Conservation (phyloP, 2,888 invertebrate species). For the Micoletzkya japonica region DNA sequence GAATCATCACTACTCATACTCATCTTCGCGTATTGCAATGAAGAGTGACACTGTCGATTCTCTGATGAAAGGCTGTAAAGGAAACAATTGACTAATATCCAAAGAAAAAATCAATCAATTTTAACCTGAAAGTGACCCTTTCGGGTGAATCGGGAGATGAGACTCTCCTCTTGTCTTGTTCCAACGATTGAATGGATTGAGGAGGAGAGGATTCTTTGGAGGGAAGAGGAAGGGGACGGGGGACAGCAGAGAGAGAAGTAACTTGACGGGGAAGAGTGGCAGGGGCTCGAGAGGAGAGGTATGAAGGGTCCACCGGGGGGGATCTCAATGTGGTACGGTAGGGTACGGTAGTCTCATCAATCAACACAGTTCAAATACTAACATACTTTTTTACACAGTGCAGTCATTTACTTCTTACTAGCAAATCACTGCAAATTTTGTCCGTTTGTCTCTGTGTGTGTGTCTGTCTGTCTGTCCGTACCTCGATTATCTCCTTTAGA, state of each 20-base stretch:
- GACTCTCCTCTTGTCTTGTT: neutral
- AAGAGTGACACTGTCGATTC: conserved; percentile 21
- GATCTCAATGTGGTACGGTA: too few species aligned
- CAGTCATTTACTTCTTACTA: neutral
- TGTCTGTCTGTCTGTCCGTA: too few species aligned
- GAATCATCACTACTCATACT: conserved; percentile 16
- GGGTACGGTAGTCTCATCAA: too few species aligned
- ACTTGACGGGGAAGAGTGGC: conserved; percentile 26
- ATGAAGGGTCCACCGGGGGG: neutral
- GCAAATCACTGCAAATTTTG: too few species aligned
- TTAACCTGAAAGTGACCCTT: conserved; percentile 17
- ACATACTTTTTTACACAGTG: too few species aligned
- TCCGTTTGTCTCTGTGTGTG: too few species aligned
- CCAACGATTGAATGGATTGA: conserved; percentile 9
- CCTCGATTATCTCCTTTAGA: too few species aligned
- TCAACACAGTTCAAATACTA: too few species aligned
- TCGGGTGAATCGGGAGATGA: conserved; percentile 7
- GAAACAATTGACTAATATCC: neutral
- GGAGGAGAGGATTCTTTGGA: neutral
- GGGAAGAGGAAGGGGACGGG: conserved; percentile 5
- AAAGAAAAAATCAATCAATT: neutral
- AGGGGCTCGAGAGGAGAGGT: conserved; percentile 22
- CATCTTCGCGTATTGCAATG: conserved; percentile 26
- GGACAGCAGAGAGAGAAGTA: conserved; percentile 17
- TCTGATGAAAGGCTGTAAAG: neutral